phyloP scores from a whole-genome alignment of 2,113 vertebrate species.

The Muntiacus muntjak region DNA sequence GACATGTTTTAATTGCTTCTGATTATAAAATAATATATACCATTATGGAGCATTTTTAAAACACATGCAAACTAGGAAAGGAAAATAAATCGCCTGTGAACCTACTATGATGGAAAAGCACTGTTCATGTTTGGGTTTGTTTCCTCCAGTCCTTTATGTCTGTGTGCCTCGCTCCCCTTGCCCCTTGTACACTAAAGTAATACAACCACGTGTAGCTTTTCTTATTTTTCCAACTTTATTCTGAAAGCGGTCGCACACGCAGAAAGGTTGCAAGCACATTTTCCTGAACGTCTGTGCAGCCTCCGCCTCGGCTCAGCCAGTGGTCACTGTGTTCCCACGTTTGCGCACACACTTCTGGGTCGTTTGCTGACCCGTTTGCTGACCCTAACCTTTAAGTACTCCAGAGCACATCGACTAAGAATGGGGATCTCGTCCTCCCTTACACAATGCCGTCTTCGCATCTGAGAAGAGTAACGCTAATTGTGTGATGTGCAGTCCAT shows the following conservation, averaged over 20 bases:
- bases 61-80: neutral
- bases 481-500: neutral
- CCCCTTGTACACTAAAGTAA: neutral
- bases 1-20: neutral
- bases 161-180: neutral
- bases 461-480: neutral
- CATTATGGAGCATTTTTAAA: neutral
- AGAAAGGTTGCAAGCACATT: neutral
- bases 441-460: neutral
- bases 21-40: neutral
- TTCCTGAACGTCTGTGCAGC: rapidly evolving
- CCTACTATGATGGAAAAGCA: neutral
- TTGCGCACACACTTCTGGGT: neutral
- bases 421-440: neutral
- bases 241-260: neutral
- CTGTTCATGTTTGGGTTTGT: neutral
- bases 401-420: too few relatives aligned
- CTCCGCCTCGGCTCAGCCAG: too few relatives aligned
- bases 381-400: neutral
- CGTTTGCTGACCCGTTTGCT: neutral
- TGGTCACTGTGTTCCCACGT: neutral
- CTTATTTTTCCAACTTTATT: neutral
- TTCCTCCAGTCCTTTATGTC: neutral
- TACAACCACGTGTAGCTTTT: neutral
- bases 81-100: neutral